Evolutionary conservation across 2,113 vertebrate species (phyloP).

Genomic region (Zosterops japonicus): DNA sequence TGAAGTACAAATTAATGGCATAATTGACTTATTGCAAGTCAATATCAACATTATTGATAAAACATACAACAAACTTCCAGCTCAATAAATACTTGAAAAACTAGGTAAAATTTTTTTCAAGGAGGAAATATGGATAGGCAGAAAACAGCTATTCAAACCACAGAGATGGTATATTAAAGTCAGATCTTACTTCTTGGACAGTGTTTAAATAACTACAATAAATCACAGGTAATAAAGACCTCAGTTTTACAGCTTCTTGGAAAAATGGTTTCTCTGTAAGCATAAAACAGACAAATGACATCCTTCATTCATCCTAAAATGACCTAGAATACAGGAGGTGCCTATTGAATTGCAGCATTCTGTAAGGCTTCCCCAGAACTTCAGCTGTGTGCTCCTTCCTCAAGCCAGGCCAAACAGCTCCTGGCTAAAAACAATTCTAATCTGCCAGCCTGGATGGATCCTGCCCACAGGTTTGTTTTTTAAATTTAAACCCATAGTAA

Average conservation of each 20-base stretch:
- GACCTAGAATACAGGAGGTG: not conserved
- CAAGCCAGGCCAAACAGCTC: rapidly evolving
- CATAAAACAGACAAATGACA: not conserved
- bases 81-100: not conserved
- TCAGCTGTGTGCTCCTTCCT: rapidly evolving
- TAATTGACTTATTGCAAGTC: not conserved
- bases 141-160: not conserved
- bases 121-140: not conserved
- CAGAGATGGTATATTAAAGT: not conserved
- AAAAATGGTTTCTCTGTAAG: not conserved
- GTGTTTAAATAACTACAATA: not conserved
- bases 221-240: not conserved
- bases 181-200: not conserved
- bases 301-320: not conserved
- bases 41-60: not conserved
- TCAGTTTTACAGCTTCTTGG: not conserved
- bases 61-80: not conserved
- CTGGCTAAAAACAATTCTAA: not conserved
- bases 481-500: not conserved
- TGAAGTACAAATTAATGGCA: not conserved
- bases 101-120: not conserved
- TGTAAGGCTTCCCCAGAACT: not conserved
- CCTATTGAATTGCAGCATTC: not conserved
- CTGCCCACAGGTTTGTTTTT: not conserved
- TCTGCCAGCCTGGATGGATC: rapidly evolving